Base-by-base conservation (phyloP, 2,113 vertebrate species). In the Prinia subflava region DNA sequence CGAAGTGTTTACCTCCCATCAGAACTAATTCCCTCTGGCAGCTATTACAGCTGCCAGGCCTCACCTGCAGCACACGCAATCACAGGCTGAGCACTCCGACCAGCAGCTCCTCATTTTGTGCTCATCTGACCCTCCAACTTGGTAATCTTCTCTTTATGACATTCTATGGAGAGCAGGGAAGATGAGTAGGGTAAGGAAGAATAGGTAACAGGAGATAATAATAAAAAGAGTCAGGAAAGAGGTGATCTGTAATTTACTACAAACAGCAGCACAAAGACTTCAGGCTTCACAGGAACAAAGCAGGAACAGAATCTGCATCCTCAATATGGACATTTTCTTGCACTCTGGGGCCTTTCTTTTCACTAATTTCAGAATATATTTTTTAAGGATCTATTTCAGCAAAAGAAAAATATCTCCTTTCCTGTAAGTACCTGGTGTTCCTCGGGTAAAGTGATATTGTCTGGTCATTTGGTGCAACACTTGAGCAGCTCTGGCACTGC, bases 131-230 rank as follows among this genome's bases (percentile, higher is more conserved):
- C 71, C 90, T 82, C 78, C 67, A 70, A 60, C 78, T 74, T 21
- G 49, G 84, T 53, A 64, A 96, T 96, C 92, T 94, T 92, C 84
- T 73, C 87, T 89, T 91, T 42, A 41, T 74, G 81, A 8, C 44
- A 23, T 65, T 69, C 87, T 53, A 7, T 47, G 63, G 65, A 69
- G 70, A 88, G 46, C 55, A 87, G 83, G 47, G 82, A 85, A 74
- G 82, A 87, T 94, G 78, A 70, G 90, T 10, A 65, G 37, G 63
- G 46, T 30, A 91, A 79, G 69, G 78, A 91, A 84, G 83, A 92
- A 92, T 35, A 90, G 90, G 49, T n/a, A 71, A 41, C 57, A 62
- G 73, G 64, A 90, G 63, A 63, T 80, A 70, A 90, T 67, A 73
- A 77, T 28, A 69, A 64, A 47, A 41, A 42, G 56, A 94, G 62